Percentiles rank a stretch among this genome's conserved stretches.
Conservation (phyloP, 2,113 vertebrate genomes). For the Bettongia penicillata region DNA sequence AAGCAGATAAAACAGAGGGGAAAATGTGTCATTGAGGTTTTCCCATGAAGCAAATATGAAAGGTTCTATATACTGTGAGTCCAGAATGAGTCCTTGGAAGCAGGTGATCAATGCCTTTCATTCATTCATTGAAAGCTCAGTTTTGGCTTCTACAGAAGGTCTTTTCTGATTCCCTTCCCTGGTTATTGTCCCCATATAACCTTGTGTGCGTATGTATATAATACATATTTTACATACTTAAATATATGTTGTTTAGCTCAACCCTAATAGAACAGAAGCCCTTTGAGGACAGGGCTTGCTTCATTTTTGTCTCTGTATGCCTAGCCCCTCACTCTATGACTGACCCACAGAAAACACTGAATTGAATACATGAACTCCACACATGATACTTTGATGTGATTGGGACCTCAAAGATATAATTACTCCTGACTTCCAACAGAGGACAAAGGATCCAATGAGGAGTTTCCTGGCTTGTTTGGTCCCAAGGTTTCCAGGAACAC, state of each 20-base stretch:
- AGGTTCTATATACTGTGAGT: not conserved
- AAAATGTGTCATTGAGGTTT: not conserved
- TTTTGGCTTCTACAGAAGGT: not conserved
- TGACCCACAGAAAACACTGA: not conserved
- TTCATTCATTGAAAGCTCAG: not conserved
- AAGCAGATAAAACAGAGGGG: constrained; percentile 64
- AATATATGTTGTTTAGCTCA: not conserved
- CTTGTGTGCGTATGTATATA: not conserved
- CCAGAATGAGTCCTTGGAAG: not conserved
- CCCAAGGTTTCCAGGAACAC: not conserved
- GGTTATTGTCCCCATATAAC: not conserved
- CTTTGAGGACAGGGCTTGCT: not conserved
- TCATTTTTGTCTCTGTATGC: not conserved
- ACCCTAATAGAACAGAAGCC: not conserved
- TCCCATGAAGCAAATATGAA: not conserved
- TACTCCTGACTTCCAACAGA: not conserved
- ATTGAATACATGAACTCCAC: not conserved
- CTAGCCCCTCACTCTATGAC: no score
- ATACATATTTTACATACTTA: not conserved
- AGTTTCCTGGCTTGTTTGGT: not conserved
- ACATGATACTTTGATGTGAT: not conserved
- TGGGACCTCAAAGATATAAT: not conserved
- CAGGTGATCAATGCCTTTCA: not conserved
- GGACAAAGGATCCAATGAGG: not conserved
- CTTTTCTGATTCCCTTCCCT: not conserved